Evolutionary conservation across 2,888 invertebrate species (phyloP).

Genomic region (Netelia virgata): DNA sequence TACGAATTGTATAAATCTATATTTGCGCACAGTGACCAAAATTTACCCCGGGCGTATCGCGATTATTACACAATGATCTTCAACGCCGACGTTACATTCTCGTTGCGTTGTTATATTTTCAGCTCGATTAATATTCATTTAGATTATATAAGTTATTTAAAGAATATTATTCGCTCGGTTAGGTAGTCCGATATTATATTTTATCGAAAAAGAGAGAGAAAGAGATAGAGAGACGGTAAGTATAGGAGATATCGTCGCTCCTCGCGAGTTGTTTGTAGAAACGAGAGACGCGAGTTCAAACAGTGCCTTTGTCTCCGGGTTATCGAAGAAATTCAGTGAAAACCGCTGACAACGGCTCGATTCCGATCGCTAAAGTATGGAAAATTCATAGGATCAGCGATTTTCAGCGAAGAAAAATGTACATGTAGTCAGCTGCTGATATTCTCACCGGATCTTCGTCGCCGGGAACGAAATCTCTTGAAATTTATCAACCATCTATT

Average conservation of each 20-base stretch:
- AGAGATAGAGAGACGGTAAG: background rate
- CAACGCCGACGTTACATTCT: too few species aligned
- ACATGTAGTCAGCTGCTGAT: conserved; percentile 27
- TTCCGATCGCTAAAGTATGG: conserved; percentile 41
- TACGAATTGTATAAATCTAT: background rate
- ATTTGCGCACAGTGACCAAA: background rate
- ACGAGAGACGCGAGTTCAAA: conserved; percentile 48
- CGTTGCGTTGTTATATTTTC: too few species aligned
- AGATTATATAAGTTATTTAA: too few species aligned
- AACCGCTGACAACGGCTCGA: conserved; percentile 53
- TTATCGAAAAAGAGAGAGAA: background rate
- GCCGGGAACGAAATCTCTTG: conserved; percentile 8
- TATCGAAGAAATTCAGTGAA: conserved; percentile 47
- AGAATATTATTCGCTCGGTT: too few species aligned
- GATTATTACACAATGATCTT: too few species aligned
- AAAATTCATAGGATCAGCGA: conserved; percentile 43
- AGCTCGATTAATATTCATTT: too few species aligned
- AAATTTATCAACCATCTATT: conserved; percentile 9
- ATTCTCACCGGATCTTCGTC: conserved; percentile 15
- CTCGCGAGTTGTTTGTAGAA: background rate
- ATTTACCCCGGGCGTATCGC: too few species aligned
- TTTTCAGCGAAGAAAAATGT: conserved; percentile 22
- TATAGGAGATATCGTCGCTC: background rate
- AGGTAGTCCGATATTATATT: too few species aligned
- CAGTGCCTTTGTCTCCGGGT: conserved; percentile 40